These are phyloP conservation scores for Apis florea DNA, from an alignment of 1,140 invertebrate genomes.

Conservation along the genomic window DNA sequence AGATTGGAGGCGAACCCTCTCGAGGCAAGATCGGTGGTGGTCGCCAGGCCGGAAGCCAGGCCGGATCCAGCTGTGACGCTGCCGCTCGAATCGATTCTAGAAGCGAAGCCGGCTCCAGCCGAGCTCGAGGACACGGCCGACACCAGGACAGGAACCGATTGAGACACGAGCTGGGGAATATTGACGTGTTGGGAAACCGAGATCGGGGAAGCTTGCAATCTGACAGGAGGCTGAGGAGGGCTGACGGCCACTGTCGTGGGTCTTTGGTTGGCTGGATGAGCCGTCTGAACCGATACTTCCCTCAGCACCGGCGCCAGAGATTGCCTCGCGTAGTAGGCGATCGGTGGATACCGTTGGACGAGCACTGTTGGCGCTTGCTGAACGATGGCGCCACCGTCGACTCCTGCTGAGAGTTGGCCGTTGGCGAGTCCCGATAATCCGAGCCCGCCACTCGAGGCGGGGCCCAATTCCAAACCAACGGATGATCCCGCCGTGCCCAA, in stretches of 20 bases:
- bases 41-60: neutral
- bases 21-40: neutral
- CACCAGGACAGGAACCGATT: neutral
- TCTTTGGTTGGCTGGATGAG: constrained; percentile 53
- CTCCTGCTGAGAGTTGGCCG: neutral
- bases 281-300: constrained; percentile 63
- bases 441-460: constrained; percentile 8
- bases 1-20: neutral
- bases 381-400: neutral
- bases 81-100: neutral
- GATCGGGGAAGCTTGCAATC: constrained; percentile 8
- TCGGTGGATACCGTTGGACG: constrained; percentile 25
- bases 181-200: constrained; percentile 61
- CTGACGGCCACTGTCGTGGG: no score
- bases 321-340: neutral
- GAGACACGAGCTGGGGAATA: constrained; percentile 37
- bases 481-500: constrained; percentile 16
- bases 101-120: neutral
- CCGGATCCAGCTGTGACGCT: neutral
- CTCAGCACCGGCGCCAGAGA: constrained; percentile 56
- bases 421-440: neutral
- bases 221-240: constrained; percentile 49
- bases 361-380: constrained; percentile 19
- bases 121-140: neutral
- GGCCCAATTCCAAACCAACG: constrained; percentile 31